Percentiles rank a stretch among this genome's conserved stretches.
Conservation (phyloP, 2,113 vertebrate species). For the Steatornis caripensis region DNA sequence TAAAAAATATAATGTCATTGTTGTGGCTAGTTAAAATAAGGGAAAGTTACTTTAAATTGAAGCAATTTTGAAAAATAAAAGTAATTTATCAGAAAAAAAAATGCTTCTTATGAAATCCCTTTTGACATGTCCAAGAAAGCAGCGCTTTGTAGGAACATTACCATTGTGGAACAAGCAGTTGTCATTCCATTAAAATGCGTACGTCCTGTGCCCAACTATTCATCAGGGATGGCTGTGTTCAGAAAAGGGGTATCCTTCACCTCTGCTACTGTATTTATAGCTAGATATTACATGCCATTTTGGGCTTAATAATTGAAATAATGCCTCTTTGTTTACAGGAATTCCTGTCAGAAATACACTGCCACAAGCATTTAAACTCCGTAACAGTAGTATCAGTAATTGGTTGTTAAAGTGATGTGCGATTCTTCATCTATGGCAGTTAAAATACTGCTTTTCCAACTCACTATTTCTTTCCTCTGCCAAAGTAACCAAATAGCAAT, state of each 20-base stretch:
- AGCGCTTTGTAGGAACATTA: not conserved
- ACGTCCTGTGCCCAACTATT: not conserved
- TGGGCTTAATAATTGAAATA: not conserved
- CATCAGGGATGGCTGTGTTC: accelerated
- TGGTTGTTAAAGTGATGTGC: not conserved
- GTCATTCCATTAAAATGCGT: not conserved
- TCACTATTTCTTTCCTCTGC: not conserved
- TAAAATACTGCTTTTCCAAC: not conserved
- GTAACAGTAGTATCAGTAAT: not conserved
- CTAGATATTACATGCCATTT: not conserved
- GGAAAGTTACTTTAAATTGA: not conserved
- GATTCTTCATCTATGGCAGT: not conserved
- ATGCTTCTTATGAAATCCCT: not conserved
- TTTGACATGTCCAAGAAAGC: not conserved
- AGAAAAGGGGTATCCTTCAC: not conserved
- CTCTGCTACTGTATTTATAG: not conserved
- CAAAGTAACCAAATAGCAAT: not conserved
- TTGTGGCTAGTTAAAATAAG: not conserved
- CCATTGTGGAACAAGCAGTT: not conserved
- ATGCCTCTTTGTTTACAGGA: not conserved
- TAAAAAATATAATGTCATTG: not conserved
- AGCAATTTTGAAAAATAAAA: slow-evolving; percentile 45
- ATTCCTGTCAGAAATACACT: not conserved
- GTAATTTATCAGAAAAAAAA: slow-evolving; percentile 29
- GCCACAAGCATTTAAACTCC: not conserved